Evolutionary conservation across 2,888 invertebrate species (phyloP).

Genomic region (Luffia ferchaultella): DNA sequence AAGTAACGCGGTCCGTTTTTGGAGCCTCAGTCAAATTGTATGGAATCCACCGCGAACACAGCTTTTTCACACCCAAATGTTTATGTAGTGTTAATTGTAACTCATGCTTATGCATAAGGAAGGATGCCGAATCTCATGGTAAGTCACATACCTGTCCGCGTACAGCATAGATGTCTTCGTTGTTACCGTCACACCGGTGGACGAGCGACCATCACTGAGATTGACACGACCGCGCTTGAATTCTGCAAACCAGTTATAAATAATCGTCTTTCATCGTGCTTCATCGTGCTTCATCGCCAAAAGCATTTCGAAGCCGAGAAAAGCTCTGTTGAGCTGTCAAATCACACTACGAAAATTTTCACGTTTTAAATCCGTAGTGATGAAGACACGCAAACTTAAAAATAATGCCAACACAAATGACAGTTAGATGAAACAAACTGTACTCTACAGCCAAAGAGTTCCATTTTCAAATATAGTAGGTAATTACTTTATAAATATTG

Average conservation of each 20-base stretch:
- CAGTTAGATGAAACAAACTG: background rate
- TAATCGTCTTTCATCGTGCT: constrained; percentile 5
- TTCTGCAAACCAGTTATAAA: constrained; percentile 7
- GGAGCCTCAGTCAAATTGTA: constrained; percentile 8
- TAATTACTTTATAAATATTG: background rate
- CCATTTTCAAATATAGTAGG: background rate
- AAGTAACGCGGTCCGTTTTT: constrained; percentile 19
- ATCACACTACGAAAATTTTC: background rate
- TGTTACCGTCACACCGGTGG: constrained; percentile 7
- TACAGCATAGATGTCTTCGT: constrained; percentile 10
- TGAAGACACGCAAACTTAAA: background rate
- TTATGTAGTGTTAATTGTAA: constrained; percentile 9
- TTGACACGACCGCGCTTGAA: constrained; percentile 8
- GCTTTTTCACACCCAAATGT: constrained; percentile 7
- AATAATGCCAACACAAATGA: background rate
- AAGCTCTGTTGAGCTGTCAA: background rate
- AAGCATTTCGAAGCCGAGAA: background rate
- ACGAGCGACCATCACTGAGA: constrained; percentile 8
- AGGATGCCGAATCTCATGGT: constrained; percentile 9
- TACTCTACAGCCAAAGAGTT: background rate
- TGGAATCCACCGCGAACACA: constrained; percentile 9
- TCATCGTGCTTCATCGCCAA: constrained; percentile 1
- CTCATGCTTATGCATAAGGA: constrained; percentile 10
- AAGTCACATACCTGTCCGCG: constrained; percentile 7
- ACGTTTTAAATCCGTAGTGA: background rate